Percentiles rank a stretch among this genome's conserved stretches.
Evolutionary conservation across 2,113 vertebrate genomes (phyloP).

Genomic region (Microcebus griseorufus): DNA sequence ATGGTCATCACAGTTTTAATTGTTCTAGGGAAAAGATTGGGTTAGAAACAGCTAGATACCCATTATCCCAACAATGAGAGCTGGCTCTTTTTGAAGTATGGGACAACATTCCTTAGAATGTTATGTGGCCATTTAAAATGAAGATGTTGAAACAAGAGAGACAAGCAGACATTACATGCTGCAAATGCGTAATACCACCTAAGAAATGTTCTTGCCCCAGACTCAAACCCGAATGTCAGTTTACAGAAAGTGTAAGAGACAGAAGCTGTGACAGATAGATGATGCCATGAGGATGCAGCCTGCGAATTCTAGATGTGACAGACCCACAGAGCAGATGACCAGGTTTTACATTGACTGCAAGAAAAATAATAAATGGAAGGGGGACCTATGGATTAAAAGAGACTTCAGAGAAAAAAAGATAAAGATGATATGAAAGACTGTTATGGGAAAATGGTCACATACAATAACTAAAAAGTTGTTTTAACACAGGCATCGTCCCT

Average conservation of each 20-base stretch:
- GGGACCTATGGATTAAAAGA: background rate
- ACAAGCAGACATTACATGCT: background rate
- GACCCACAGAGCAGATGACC: background rate
- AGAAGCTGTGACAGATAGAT: background rate
- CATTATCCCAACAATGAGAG: background rate
- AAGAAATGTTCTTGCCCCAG: background rate
- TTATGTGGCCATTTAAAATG: background rate
- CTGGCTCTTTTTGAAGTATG: background rate
- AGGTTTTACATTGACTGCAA: background rate
- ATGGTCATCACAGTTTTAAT: background rate
- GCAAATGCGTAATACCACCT: background rate
- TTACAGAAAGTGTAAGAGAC: background rate
- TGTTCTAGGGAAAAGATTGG: background rate
- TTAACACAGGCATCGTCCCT: background rate
- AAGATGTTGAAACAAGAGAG: background rate
- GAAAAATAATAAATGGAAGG: background rate
- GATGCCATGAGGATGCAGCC: background rate
- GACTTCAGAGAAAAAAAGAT: background rate
- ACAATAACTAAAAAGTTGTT: background rate
- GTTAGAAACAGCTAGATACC: background rate
- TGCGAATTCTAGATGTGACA: background rate
- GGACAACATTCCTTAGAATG: background rate
- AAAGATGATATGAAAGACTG: background rate
- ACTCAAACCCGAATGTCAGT: background rate
- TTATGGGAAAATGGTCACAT: background rate